Evolutionary conservation across 2,797 vertebrate genomes (phyloP), one percentile per base, ranked within the genome.

Genomic region (Melanogrammus aeglefinus): DNA sequence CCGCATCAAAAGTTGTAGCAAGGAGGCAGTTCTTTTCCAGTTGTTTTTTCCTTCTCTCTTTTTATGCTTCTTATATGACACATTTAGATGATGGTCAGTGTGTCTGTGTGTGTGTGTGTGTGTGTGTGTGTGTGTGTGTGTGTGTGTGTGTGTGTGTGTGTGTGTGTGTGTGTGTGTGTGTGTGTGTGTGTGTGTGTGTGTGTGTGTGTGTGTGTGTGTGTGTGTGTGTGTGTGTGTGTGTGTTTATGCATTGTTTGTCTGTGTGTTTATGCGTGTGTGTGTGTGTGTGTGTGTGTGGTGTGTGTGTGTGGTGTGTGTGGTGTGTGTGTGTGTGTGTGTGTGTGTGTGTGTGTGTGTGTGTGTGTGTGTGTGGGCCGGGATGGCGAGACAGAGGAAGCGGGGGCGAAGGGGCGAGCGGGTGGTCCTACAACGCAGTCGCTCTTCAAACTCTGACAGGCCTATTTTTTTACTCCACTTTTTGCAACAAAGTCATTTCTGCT

Each of bases 31-130:
- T 35, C 73, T 83, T 51, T n/a, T 39, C 51, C 76, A 77, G 38
- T 39, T 39, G 24, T 79, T 77, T 66, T 21, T 39, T 74, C 12
- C 41, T 41, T 69, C 74, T 75, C 70, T 73, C 75, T 3, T 63
- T 81, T 76, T 77, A 24, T 76, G 2, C 29, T 35, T 77, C 51
- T 79, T 79, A 78, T 82, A 86, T 87, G 75, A 76, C 75, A 78
- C 73, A 79, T 76, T 80, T 78, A 81, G 63, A 47, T 18, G 9
- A 70, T 27, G 6, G 36, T 35, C 57, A 81, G 57, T 75, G 72
- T 75, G 38, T 57, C 44, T 80, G 80, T 84, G 44, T 12, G 27
- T 75, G 66, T 80, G 78, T 81, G 73, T 78, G 78, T 44, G 69
- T 74, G 27, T 63, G 13, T 14, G 18, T 18, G 44, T 47, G 13